Percentiles rank a stretch among this genome's conserved stretches.
phyloP scores from a whole-genome alignment of 2,113 vertebrate genomes.

The Odontophorus gujanensis region DNA sequence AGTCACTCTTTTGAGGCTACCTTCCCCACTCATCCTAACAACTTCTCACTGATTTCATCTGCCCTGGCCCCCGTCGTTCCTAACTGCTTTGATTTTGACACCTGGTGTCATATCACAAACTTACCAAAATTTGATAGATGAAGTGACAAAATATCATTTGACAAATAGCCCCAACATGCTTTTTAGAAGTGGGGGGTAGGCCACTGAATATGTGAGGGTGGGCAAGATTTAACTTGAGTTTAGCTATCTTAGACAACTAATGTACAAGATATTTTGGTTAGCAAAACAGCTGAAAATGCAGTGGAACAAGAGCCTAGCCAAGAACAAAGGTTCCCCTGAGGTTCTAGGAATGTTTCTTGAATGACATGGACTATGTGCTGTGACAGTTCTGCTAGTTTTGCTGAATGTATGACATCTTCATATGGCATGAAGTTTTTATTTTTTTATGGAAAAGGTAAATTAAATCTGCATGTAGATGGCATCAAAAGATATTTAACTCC shows the following conservation, averaged over 20 bases:
- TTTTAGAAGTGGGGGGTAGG: not conserved
- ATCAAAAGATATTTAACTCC: not conserved
- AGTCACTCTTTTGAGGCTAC: not conserved
- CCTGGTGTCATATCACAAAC: fast-evolving
- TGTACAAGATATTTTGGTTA: not conserved
- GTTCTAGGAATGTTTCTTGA: not conserved
- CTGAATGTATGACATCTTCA: not conserved
- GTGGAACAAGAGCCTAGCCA: not conserved
- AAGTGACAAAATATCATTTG: fast-evolving
- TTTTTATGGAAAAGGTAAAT: not conserved
- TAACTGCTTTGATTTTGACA: not conserved
- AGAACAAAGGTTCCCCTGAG: not conserved
- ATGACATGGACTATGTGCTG: not conserved
- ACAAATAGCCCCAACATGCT: not conserved
- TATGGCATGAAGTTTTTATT: not conserved
- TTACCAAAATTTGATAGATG: fast-evolving
- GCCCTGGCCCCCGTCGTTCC: fast-evolving
- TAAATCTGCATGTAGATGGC: not conserved
- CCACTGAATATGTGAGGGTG: not conserved
- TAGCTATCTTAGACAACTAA: not conserved
- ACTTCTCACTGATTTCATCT: not conserved
- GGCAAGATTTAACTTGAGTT: not conserved
- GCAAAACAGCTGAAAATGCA: not conserved
- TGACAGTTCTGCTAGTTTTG: not conserved
- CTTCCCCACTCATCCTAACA: not conserved